Evolutionary conservation across 2,113 vertebrate species (phyloP), one percentile per base, ranked within the genome.

Genomic region (Archilochus colubris): DNA sequence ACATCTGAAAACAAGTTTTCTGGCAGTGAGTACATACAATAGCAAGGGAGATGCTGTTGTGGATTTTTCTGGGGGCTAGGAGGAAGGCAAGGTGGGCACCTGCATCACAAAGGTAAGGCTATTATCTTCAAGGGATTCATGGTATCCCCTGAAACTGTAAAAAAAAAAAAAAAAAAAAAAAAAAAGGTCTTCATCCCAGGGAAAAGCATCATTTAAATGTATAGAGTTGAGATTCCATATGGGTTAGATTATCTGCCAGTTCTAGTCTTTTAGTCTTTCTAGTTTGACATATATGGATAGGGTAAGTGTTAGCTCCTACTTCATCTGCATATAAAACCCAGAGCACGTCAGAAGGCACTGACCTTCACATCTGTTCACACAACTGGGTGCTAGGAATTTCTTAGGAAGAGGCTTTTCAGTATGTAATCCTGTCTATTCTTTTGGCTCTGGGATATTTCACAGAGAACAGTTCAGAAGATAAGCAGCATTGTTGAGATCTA

Each of bases 321-420:
- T 78, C 40, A 84, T 64, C 23, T 86, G 48, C 38, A n/a, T 67
- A 9, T 68, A 25, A 92, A 72, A 48, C 9, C 6, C 51, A 62
- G n/a, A 66, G 9, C 22, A 67, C 0, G 0, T 33, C 31, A 68
- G 54, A 68, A 87, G 31, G 2, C 48, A 53, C 14, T 51, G 43
- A 67, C 44, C 9, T 89, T 81, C 69, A 72, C 25, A 53, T 82
- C 28, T 75, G 38, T 74, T 82, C 91, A 68, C n/a, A 44, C 7
- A 68, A 57, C 19, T 75, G 30, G 40, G 10, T 79, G 33, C 9
- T 53, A 53, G 64, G 58, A 75, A 75, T 82, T 75, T 69, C 53
- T 44, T n/a, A 53, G 33, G 33, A 62, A 44, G 9, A 48, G 15
- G 15, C 0, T 27, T 78, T 83, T 78, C 69, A 28, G 7, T 46